Evolutionary conservation across 1,140 invertebrate genomes (phyloP).

Genomic region (Trichomalopsis sarcophagae): DNA sequence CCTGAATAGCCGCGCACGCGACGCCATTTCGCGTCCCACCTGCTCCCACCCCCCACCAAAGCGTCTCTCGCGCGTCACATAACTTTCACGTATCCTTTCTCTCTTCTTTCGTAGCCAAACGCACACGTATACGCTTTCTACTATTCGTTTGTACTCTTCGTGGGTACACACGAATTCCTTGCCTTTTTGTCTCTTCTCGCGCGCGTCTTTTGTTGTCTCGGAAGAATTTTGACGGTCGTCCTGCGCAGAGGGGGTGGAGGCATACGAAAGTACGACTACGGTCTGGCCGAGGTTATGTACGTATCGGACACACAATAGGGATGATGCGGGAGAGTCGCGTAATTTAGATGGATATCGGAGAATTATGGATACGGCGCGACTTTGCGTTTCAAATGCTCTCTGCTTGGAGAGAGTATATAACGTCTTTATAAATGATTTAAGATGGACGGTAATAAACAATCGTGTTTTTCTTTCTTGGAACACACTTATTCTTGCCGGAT

Average conservation of each 20-base stretch:
- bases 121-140: background rate
- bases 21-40: slow-evolving; percentile 59
- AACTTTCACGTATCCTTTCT: slow-evolving; percentile 41
- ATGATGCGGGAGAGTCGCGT: slow-evolving; percentile 27
- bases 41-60: slow-evolving; percentile 47
- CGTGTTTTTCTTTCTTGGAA: background rate
- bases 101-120: background rate
- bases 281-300: slow-evolving; percentile 3
- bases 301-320: background rate
- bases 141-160: slow-evolving; percentile 1
- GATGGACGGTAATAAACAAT: slow-evolving; percentile 17
- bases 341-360: slow-evolving; percentile 44
- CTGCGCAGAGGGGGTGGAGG: slow-evolving; percentile 4
- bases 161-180: background rate
- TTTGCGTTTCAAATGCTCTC: slow-evolving; percentile 12
- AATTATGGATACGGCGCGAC: slow-evolving; percentile 22
- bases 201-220: slow-evolving; percentile 20
- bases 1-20: slow-evolving; percentile 61
- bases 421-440: background rate
- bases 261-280: background rate
- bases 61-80: slow-evolving; percentile 43
- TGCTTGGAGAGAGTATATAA: background rate
- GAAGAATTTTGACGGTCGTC: slow-evolving; percentile 34
- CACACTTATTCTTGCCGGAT: background rate
- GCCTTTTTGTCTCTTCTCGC: slow-evolving; percentile 25